Percentiles rank a stretch among this genome's conserved stretches.
phyloP scores from a whole-genome alignment of 2,888 invertebrate genomes.

The Glaucopsyche alexis region DNA sequence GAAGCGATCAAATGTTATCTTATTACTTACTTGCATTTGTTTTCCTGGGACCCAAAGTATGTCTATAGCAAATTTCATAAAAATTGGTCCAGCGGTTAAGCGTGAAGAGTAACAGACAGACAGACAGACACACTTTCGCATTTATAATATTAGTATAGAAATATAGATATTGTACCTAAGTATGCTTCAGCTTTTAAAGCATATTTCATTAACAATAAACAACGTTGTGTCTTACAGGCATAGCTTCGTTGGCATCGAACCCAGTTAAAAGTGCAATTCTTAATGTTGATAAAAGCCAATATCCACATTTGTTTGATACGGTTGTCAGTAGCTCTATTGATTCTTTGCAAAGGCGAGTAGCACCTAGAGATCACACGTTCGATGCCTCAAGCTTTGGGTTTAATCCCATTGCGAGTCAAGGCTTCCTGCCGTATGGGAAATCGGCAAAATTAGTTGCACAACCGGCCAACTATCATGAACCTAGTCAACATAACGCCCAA shows the following conservation, averaged over 20 bases:
- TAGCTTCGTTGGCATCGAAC: conserved; percentile 68
- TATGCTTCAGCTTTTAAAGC: conserved; percentile 7
- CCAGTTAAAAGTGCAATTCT: conserved; percentile 66
- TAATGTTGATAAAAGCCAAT: conserved; percentile 71
- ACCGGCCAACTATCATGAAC: conserved; percentile 41
- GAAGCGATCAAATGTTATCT: conserved; percentile 31
- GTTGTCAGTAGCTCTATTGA: conserved; percentile 75
- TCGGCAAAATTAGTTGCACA: conserved; percentile 60
- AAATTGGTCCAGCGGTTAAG: no score
- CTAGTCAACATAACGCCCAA: conserved; percentile 39
- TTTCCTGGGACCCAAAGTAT: no score
- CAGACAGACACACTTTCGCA: no score
- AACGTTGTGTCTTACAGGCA: conserved; percentile 61
- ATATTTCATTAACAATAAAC: conserved; percentile 22
- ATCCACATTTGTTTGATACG: conserved; percentile 69
- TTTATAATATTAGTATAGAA: no score
- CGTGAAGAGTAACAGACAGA: no score
- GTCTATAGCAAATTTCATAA: no score
- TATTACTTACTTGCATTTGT: conserved; percentile 27
- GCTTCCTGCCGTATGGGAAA: conserved; percentile 57
- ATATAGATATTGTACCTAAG: no score
- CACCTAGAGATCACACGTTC: conserved; percentile 65
- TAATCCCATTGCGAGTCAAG: conserved; percentile 72
- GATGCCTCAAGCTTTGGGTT: conserved; percentile 72
- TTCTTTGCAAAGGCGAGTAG: conserved; percentile 63